Conservation (phyloP, 2,888 invertebrate genomes). For the Drosophila glabriapex region DNA sequence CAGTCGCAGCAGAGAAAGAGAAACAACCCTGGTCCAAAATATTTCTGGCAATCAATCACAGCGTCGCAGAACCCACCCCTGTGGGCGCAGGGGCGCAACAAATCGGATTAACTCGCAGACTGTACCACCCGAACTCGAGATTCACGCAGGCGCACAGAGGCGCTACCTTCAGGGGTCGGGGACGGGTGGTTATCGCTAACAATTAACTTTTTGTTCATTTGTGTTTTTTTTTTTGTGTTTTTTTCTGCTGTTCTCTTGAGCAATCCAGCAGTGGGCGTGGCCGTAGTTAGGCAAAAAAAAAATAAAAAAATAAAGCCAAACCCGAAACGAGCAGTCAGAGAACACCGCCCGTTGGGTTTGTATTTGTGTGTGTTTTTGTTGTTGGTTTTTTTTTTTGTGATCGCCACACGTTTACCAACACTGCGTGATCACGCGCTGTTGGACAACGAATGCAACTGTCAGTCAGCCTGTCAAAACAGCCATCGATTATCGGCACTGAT, state of each 20-base stretch:
- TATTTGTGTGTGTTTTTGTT: constrained; percentile 19
- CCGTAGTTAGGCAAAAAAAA: constrained; percentile 49
- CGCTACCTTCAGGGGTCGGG: constrained; percentile 1
- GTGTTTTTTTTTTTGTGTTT: background rate
- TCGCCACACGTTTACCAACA: constrained; percentile 47
- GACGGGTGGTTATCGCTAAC: constrained; percentile 56
- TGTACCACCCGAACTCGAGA: constrained; percentile 65
- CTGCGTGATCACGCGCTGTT: constrained; percentile 45
- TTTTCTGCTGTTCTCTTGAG: constrained; percentile 4
- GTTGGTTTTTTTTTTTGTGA: background rate
- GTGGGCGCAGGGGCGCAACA: constrained; percentile 65
- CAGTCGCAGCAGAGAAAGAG: constrained; percentile 2
- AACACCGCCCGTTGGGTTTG: constrained; percentile 47
- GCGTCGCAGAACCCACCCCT: constrained; percentile 74
- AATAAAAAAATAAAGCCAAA: constrained; percentile 11
- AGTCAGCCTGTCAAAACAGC: constrained; percentile 69
- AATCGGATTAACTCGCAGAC: constrained; percentile 77
- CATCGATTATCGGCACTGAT: constrained; percentile 49
- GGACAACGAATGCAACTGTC: constrained; percentile 47
- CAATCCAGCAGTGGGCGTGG: constrained; percentile 56
- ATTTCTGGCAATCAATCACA: constrained; percentile 75
- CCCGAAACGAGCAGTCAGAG: constrained; percentile 64
- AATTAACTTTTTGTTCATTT: constrained; percentile 71
- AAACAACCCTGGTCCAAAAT: constrained; percentile 63
- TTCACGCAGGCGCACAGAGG: constrained; percentile 70